Base-by-base conservation (phyloP, 2,888 invertebrate genomes). In the Sceliomorpha sp. region DNA sequence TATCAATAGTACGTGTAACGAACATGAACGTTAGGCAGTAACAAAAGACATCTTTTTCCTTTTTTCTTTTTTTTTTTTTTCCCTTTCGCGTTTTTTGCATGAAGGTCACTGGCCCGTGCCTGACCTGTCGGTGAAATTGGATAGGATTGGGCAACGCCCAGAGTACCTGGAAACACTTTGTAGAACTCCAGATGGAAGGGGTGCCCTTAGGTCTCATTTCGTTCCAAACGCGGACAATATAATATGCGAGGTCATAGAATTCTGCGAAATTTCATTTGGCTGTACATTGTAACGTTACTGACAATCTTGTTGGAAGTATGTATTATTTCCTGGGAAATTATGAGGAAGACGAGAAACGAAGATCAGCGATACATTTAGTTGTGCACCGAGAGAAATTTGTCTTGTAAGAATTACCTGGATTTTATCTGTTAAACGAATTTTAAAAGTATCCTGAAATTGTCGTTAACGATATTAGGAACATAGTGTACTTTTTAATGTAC, bases 91-190 rank as follows among this genome's bases (percentile, higher is more conserved):
- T 37, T 37, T 12, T 15, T 15, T 24, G 12, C 69, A 74, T 58
- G 71, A 63, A 67, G 72, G 64, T 75, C 51, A 69, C 59, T 71
- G 73, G 74, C 67, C 72, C 51, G 69, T 63, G 66, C 72, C 74
- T 75, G 80, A 79, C 80, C 77, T 79, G 81, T 76, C 76, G 69
- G 63, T 76, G 83, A 84, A 85, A 85, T 84, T 74, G 80, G 83
- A 85, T 84, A 82, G 84, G 82, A 79, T 79, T 78, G 79, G 84
- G 80, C 83, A 77, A 83, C 83, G 85, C 80, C 84, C 83, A 79
- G 76, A 78, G 72, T 75, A 68, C 70, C 50, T 34, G 48, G 74
- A 67, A 75, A 74, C 76, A 78, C 74, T 78, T 76, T 72, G 69
- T 55, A 12, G 45, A 59, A 31, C 34, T 40, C 47, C 50, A 44